Evolutionary conservation across 37 sponge, comb jelly and placozoan genomes (phyloP).

Genomic region (Hormiphora californensis): DNA sequence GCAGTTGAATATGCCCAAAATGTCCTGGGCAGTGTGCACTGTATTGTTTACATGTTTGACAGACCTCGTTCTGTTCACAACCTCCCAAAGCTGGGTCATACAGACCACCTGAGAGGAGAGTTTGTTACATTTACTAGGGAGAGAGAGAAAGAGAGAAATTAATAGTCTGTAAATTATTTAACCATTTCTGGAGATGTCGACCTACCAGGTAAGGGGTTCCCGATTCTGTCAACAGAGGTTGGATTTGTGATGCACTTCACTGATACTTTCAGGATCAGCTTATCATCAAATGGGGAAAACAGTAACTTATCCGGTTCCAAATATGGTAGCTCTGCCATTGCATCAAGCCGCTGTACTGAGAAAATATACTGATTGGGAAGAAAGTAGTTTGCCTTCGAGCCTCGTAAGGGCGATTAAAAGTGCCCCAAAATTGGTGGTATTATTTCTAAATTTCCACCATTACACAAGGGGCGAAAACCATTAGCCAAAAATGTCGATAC

Average conservation of each 20-base stretch:
- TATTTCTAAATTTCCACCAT: no score
- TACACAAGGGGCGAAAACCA: no score
- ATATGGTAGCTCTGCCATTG: constrained; percentile 3
- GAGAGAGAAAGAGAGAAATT: background rate
- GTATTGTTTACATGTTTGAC: constrained; percentile 80
- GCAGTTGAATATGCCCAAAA: constrained; percentile 88
- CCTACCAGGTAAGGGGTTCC: background rate
- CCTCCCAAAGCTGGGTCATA: constrained; percentile 91
- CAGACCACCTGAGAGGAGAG: constrained; percentile 63
- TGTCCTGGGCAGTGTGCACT: constrained; percentile 88
- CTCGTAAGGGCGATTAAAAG: no score
- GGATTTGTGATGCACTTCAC: constrained; percentile 35
- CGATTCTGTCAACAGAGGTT: background rate
- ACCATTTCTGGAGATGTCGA: background rate
- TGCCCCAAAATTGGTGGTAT: no score
- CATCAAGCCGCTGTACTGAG: no score
- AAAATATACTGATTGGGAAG: no score
- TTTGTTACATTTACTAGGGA: background rate
- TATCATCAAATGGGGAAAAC: constrained; percentile 31
- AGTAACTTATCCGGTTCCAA: background rate
- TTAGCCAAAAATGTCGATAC: no score
- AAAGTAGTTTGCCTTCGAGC: no score
- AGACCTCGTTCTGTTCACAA: constrained; percentile 63
- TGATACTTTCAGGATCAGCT: background rate
- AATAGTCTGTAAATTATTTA: background rate